phyloP scores from a whole-genome alignment of 1,140 invertebrate genomes.

The Arion vulgaris region DNA sequence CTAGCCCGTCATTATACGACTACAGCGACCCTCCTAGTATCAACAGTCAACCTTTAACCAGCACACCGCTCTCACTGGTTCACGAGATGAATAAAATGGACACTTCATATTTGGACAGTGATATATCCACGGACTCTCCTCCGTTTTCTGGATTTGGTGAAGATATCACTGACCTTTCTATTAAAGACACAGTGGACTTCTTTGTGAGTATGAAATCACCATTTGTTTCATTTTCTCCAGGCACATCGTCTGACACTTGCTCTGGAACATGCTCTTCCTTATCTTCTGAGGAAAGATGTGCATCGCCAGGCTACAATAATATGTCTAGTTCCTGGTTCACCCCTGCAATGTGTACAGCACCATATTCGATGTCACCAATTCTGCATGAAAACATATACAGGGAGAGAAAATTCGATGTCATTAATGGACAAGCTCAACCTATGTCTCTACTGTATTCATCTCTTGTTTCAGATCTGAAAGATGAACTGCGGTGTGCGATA shows the following conservation, averaged over 20 bases:
- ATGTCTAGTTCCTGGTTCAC: not conserved
- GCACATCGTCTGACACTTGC: not conserved
- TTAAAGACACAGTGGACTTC: conserved; percentile 37
- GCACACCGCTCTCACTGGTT: conserved; percentile 20
- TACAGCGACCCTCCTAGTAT: conserved; percentile 3
- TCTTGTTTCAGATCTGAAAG: conserved; percentile 30
- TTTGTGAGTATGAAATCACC: conserved; percentile 37
- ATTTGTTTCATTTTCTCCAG: conserved; percentile 11
- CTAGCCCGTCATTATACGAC: conserved; percentile 16
- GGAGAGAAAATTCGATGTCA: not conserved
- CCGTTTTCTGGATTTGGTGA: conserved; percentile 15
- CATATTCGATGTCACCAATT: not conserved
- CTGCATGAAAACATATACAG: not conserved
- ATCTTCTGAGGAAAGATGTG: not conserved
- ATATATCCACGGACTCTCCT: not conserved
- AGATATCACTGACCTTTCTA: conserved; percentile 32
- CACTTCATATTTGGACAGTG: conserved; percentile 18
- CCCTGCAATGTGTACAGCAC: not conserved
- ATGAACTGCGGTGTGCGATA: conserved; percentile 38
- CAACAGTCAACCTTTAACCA: not conserved
- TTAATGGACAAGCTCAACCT: not conserved
- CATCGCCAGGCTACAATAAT: not conserved
- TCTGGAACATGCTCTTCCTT: not conserved
- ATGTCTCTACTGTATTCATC: conserved; percentile 36
- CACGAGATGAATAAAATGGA: conserved; percentile 28